A percentile compares a stretch with the other conserved stretches of the same genome.
phyloP scores from a whole-genome alignment of 2,888 invertebrate species.

The Thera obeliscata region DNA sequence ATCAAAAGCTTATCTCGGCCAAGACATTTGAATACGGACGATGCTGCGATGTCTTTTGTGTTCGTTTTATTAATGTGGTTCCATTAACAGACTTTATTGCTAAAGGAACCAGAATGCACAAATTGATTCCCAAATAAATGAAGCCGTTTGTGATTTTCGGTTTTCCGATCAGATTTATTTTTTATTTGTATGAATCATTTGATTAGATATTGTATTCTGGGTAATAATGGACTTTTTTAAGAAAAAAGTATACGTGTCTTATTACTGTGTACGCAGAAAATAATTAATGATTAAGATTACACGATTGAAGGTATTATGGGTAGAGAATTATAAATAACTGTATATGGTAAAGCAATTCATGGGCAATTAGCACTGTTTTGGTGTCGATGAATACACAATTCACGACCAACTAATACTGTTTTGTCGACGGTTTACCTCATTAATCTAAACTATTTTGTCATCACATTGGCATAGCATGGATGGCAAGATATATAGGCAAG shows the following conservation, averaged over 20 bases:
- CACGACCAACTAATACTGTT: no score
- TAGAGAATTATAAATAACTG: no score
- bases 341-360: no score
- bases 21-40: constrained; percentile 63
- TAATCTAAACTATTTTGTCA: no score
- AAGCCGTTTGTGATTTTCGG: constrained; percentile 59
- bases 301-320: no score
- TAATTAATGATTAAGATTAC: neutral
- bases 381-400: no score
- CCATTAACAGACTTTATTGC: constrained; percentile 76
- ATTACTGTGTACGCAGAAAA: neutral
- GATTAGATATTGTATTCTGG: neutral
- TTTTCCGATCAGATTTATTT: constrained; percentile 53
- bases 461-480: no score
- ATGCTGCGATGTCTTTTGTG: constrained; percentile 57
- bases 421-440: no score
- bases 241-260: neutral
- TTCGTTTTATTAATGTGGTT: constrained; percentile 72
- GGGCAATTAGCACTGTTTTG: no score
- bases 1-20: constrained; percentile 57
- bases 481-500: neutral
- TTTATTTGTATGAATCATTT: constrained; percentile 16
- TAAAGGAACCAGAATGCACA: constrained; percentile 64
- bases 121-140: constrained; percentile 70
- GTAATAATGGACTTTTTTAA: constrained; percentile 1